These are phyloP conservation scores for Herpetotheres cachinnans DNA, from an alignment of 2,113 vertebrate species.

Conservation along the genomic window DNA sequence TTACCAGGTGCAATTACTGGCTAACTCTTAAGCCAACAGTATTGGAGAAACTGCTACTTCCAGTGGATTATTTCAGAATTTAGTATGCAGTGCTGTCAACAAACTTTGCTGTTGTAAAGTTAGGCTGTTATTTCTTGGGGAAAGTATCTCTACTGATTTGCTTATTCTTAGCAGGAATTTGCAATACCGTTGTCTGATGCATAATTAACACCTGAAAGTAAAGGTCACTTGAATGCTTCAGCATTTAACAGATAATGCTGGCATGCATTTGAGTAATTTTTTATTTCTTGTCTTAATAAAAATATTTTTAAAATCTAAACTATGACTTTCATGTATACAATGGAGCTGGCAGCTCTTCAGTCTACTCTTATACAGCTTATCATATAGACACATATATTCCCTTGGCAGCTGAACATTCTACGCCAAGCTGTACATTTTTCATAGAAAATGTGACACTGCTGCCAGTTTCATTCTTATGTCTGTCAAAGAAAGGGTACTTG, in stretches of 20 bases:
- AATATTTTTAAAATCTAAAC: background rate
- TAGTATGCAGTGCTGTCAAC: background rate
- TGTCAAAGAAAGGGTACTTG: background rate
- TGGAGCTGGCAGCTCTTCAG: background rate
- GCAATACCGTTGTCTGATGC: background rate
- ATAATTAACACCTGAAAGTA: background rate
- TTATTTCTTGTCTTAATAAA: background rate
- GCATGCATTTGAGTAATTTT: background rate
- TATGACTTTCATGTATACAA: background rate
- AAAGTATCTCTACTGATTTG: background rate
- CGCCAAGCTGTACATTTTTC: background rate
- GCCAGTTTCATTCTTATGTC: background rate
- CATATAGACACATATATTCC: background rate
- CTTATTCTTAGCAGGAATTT: background rate
- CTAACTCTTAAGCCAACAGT: background rate
- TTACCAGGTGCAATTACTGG: background rate
- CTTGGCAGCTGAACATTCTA: background rate
- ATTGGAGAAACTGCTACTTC: background rate
- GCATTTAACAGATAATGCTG: background rate
- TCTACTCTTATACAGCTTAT: background rate
- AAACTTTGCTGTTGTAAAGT: background rate
- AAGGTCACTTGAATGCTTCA: background rate
- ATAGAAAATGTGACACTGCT: background rate
- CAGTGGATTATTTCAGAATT: slow-evolving; percentile 4
- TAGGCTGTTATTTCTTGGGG: background rate